Base-by-base conservation (phyloP, 2,113 vertebrate genomes). In the Pterocles orientalis region DNA sequence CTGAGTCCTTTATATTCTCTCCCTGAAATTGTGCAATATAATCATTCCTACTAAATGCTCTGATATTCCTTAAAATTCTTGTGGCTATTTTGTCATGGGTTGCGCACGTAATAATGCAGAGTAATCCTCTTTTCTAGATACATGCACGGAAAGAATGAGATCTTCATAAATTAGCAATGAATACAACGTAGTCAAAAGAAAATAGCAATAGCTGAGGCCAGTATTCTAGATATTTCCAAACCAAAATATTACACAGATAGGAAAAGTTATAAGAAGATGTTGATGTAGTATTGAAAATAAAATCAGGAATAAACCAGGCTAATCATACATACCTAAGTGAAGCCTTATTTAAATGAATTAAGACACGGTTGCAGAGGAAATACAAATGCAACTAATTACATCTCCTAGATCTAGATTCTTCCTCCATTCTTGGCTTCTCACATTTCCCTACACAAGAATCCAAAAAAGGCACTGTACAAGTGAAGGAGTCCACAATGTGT, bases 121-220 rank as follows among this genome's bases (percentile, higher is more conserved):
- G 17, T 92, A 95, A 92, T 92, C 51, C 33, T 81, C 33, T 86
- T 94, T 81, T 83, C 68, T 71, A 86, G 53, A 68, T 64, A 60
- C 13, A 53, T 10, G 16, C 19, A 82, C 2, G 2, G 43, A 76
- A 69, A 91, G 28, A 83, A 81, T n/a, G 13, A 86, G 16, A 58
- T 12, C 26, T 62, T 90, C 64, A 68, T 36, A 84, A 66, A 72
- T 53, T 33, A 65, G 10, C 41, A 81, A 90, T 51, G 15, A 92
- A 61, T 62, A 50, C 28, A 70, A 79, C 61, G 12, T 18, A 24
- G 14, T 45, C 45, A 29, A 80, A 85, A 80, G 26, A 85, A 60
- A 90, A 92, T 6, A 72, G 3, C 18, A 69, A 41, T 82, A 82
- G 29, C 51, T 28, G 14, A 86, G 28, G 7, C 10, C 45, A 80